A percentile compares a stretch with the other conserved stretches of the same genome.
Evolutionary conservation across 1,140 invertebrate genomes (phyloP).

Genomic region (Eriosoma lanigerum): DNA sequence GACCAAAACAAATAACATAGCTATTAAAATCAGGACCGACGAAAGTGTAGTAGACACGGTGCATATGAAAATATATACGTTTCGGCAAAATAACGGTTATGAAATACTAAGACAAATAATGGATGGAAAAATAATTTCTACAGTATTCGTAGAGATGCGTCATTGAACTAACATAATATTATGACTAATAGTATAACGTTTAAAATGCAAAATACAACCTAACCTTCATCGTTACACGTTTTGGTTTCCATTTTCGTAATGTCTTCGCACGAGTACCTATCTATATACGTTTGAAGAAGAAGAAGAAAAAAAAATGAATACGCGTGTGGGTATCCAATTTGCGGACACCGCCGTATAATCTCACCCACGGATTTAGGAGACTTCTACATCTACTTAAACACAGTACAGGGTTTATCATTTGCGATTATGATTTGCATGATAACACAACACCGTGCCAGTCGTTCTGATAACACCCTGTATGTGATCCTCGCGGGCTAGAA

Average conservation of each 20-base stretch:
- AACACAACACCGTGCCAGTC: no score
- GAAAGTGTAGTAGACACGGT: no score
- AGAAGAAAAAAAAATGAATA: no score
- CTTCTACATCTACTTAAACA: no score
- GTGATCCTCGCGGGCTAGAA: no score
- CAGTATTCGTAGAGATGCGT: not conserved
- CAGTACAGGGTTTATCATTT: no score
- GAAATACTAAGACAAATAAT: not conserved
- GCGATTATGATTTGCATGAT: no score
- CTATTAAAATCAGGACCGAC: no score
- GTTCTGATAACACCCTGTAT: no score
- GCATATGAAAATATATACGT: no score
- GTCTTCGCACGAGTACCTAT: not conserved
- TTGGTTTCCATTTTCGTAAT: not conserved
- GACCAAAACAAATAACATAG: no score
- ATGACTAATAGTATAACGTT: conserved; percentile 11
- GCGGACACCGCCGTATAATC: not conserved
- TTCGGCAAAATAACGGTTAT: not conserved
- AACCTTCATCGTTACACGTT: conserved; percentile 23
- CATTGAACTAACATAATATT: conserved; percentile 41
- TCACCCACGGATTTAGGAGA: conserved; percentile 39
- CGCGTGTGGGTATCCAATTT: conserved; percentile 16
- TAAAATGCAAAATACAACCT: not conserved
- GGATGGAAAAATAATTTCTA: no score
- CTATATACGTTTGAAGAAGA: not conserved